These are phyloP conservation scores for Eurytoma adleriae DNA, from an alignment of 2,888 invertebrate genomes.

Conservation along the genomic window DNA sequence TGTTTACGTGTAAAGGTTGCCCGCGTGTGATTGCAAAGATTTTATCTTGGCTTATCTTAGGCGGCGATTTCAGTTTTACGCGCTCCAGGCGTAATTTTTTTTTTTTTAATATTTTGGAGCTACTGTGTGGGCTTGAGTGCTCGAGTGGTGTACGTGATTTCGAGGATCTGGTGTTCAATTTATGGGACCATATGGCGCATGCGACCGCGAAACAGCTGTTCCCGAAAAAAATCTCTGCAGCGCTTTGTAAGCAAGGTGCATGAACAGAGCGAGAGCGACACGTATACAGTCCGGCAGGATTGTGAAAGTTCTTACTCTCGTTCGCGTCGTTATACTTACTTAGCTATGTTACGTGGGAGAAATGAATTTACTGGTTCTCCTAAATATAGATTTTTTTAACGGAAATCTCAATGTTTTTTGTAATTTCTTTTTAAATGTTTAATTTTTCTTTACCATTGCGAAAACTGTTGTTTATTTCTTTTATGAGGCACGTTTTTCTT, in stretches of 20 bases:
- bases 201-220: not conserved
- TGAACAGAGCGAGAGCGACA: constrained; percentile 5
- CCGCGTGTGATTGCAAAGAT: no score
- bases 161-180: not conserved
- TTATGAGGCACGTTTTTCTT: no score
- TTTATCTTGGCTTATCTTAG: not conserved
- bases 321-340: no score
- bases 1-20: not conserved
- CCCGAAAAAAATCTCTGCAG: not conserved
- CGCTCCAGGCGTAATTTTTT: not conserved
- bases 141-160: not conserved
- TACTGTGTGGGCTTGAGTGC: not conserved
- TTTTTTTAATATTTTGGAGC: not conserved
- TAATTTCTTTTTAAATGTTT: no score
- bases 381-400: no score
- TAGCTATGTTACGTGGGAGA: not conserved
- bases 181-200: not conserved
- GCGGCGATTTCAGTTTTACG: not conserved
- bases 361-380: no score
- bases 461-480: no score
- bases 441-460: no score
- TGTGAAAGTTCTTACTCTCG: not conserved
- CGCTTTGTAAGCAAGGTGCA: not conserved
- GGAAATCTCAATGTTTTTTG: no score
- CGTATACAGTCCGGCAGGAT: constrained; percentile 25